Evolutionary conservation across 2,113 vertebrate species (phyloP).

Genomic region (Rhineura floridana): DNA sequence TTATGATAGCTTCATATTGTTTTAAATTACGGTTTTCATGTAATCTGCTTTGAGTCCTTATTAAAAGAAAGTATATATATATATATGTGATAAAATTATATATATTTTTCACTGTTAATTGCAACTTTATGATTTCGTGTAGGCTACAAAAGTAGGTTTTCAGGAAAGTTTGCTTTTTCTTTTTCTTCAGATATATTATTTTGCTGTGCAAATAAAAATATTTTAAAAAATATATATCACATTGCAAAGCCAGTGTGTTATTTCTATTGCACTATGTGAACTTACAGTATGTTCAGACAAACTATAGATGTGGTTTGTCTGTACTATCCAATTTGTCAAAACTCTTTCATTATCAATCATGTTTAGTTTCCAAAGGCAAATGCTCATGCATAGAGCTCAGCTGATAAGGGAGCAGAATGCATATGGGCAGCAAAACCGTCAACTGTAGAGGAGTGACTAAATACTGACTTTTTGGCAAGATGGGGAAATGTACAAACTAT

Average conservation of each 20-base stretch:
- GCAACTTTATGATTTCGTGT: not conserved
- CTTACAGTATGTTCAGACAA: too few relatives aligned
- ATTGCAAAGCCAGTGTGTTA: not conserved
- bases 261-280: not conserved
- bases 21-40: not conserved
- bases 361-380: constrained; percentile 30
- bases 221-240: not conserved
- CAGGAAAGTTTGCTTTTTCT: not conserved
- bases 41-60: not conserved
- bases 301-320: not conserved
- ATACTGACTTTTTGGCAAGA: constrained; percentile 39
- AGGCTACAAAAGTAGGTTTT: not conserved
- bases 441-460: constrained; percentile 54
- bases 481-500: constrained; percentile 17
- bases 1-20: not conserved
- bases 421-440: constrained; percentile 53
- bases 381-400: constrained; percentile 50
- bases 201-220: not conserved
- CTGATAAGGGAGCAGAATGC: constrained; percentile 55
- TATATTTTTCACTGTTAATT: not conserved
- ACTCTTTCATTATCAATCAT: constrained; percentile 36
- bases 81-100: too few relatives aligned
- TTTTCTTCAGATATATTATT: not conserved
- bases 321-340: constrained; percentile 28
- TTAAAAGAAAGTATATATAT: not conserved